These are phyloP conservation scores for Urophycis tenuis DNA, from an alignment of 2,797 vertebrate genomes.

Conservation along the genomic window DNA sequence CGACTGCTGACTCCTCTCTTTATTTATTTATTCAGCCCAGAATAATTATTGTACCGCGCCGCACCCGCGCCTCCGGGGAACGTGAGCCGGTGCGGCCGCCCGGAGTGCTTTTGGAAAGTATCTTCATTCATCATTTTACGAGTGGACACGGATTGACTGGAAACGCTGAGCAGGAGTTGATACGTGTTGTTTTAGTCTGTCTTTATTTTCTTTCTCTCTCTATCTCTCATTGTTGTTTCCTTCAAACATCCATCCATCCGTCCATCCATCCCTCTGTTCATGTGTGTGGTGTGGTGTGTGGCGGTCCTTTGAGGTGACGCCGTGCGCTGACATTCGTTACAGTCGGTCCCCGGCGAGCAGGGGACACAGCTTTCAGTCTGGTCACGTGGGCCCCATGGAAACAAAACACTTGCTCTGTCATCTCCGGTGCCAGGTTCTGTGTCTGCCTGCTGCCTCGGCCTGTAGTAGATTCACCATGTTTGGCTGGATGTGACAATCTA, in stretches of 20 bases:
- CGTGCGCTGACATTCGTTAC: neutral
- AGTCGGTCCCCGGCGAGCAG: neutral
- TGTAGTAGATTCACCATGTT: conserved; percentile 2
- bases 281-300: neutral
- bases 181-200: neutral
- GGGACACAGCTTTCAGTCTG: neutral
- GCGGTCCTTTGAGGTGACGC: neutral
- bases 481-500: conserved; percentile 8
- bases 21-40: neutral
- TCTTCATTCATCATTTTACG: neutral
- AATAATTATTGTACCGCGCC: neutral
- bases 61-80: neutral
- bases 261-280: neutral
- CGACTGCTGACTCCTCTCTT: conserved; percentile 3
- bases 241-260: neutral
- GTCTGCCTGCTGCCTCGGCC: neutral
- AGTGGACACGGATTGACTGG: neutral
- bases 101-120: neutral
- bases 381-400: neutral
- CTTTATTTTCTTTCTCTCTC: neutral
- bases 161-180: neutral
- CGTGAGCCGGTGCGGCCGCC: neutral
- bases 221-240: neutral
- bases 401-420: neutral
- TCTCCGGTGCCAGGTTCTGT: neutral